These are phyloP conservation scores for Phyllotreta striolata DNA, from an alignment of 2,888 invertebrate species.

Conservation along the genomic window DNA sequence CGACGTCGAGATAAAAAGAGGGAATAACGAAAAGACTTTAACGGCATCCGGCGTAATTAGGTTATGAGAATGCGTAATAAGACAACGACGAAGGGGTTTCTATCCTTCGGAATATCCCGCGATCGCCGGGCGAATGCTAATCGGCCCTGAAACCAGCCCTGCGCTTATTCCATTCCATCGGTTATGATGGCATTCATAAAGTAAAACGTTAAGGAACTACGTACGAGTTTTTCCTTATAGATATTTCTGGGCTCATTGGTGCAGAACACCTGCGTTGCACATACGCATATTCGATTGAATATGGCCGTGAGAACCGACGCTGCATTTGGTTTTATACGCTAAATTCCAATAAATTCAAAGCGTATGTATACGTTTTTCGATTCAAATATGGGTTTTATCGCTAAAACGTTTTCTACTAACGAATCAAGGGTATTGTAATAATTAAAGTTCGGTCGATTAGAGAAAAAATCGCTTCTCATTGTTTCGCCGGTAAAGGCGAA, in stretches of 20 bases:
- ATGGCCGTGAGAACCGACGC: slow-evolving; percentile 43
- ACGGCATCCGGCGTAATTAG: slow-evolving; percentile 13
- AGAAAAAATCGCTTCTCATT: too few relatives aligned
- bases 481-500: too few relatives aligned
- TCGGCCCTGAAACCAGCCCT: background rate
- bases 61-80: slow-evolving; percentile 17
- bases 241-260: slow-evolving; percentile 38
- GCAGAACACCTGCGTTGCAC: slow-evolving; percentile 49
- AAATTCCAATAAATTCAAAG: slow-evolving; percentile 33
- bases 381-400: too few relatives aligned
- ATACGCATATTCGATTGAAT: slow-evolving; percentile 31
- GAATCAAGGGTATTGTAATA: too few relatives aligned
- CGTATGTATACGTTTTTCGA: slow-evolving; percentile 9
- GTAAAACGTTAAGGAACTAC: slow-evolving; percentile 34
- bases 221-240: slow-evolving; percentile 43
- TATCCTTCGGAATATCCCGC: too few relatives aligned
- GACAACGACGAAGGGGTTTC: background rate
- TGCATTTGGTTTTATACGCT: slow-evolving; percentile 34
- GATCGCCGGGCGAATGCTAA: slow-evolving; percentile 4
- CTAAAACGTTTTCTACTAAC: too few relatives aligned
- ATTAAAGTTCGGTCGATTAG: too few relatives aligned
- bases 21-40: slow-evolving; percentile 17
- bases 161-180: background rate
- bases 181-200: slow-evolving; percentile 37
- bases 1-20: slow-evolving; percentile 7